Conservation (phyloP, 2,113 vertebrate species). For the Hippocampus zosterae region DNA sequence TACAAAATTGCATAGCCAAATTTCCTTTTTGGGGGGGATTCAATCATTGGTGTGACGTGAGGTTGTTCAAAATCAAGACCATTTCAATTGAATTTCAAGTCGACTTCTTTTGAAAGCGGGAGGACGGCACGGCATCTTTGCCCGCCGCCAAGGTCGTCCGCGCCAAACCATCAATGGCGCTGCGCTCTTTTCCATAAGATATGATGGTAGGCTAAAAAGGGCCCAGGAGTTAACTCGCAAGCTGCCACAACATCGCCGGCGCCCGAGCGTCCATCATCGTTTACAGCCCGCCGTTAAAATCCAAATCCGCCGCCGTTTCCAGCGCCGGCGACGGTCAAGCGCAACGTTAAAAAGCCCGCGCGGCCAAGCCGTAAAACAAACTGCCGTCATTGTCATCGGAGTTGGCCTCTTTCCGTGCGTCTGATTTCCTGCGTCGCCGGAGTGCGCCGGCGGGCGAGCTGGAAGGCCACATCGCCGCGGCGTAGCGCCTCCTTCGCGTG, state of each 20-base stretch:
- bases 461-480: not conserved
- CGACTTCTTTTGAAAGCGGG: not conserved
- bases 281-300: constrained; percentile 2
- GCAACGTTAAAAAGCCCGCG: not conserved
- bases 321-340: not conserved
- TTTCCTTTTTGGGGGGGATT: too few species aligned
- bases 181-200: constrained; percentile 25
- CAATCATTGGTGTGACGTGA: too few species aligned
- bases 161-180: constrained; percentile 32
- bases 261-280: not conserved
- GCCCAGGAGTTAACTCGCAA: not conserved
- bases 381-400: not conserved
- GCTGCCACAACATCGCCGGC: not conserved
- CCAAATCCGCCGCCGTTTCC: not conserved
- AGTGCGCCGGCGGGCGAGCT: not conserved
- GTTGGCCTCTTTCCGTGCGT: not conserved
- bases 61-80: too few species aligned
- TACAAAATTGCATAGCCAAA: too few species aligned
- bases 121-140: not conserved
- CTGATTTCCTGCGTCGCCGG: not conserved
- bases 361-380: not conserved
- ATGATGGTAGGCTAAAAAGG: constrained; percentile 11
- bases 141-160: constrained; percentile 9
- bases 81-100: too few species aligned
- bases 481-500: not conserved